Base-by-base conservation (phyloP, 2,797 vertebrate genomes). In the Podargus strigoides region DNA sequence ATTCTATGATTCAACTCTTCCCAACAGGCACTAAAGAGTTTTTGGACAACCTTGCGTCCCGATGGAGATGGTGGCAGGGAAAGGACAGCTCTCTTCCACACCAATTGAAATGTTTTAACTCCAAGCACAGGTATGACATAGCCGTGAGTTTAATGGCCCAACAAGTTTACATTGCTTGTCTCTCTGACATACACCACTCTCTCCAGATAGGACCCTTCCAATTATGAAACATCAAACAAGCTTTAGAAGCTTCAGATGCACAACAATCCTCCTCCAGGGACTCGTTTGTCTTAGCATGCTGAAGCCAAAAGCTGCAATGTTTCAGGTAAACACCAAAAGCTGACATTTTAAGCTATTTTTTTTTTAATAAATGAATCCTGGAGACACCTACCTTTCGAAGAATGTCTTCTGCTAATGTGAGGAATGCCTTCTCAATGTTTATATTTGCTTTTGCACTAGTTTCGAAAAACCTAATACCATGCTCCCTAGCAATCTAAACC, bases 391-490 rank as follows among this genome's bases (percentile, higher is more conserved):
- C 99, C 99, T 99, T 99, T 99, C 98, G 99, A 97, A 99, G 99
- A 97, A 99, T 99, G 98, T 99, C 99, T 99, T 99, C 99, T 98
- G 99, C 99, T 99, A 99, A 99, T 95, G 99, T 99, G 98, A 99
- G 99, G 98, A 99, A 99, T 97, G 99, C 99, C 98, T 99, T 99
- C 98, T 99, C 99, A 91, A 99, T 99, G 98, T 98, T 99, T 98
- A 99, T 98, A 98, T 99, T 99, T 97, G 99, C 99, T 98, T 99
- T 99, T 84, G 99, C 99, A 76, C 99, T 99, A 94, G 99, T 99
- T 98, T 99, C 99, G 97, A 99, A 99, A 98, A 99, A 99, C 97
- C 99, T 99, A 99, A 99, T 99, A 97, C 98, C 99, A 30, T 99
- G 99, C 98, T 99, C 99, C 98, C 98, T 98, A 89, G 99, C 99